Percentiles rank a stretch among this genome's conserved stretches.
Evolutionary conservation across 2,113 vertebrate genomes (phyloP).

Genomic region (Phainopepla nitens): DNA sequence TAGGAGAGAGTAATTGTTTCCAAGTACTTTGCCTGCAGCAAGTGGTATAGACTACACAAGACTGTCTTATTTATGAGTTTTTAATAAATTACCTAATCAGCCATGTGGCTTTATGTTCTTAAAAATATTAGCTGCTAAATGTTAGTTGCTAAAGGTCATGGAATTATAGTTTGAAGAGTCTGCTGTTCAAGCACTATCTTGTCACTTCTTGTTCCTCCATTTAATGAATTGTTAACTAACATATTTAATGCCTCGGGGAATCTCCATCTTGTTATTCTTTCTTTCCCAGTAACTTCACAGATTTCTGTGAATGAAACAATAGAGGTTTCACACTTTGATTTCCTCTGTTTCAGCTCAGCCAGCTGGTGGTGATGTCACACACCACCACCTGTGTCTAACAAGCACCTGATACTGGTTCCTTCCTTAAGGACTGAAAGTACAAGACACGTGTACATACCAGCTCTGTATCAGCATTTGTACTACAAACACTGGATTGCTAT

Average conservation of each 20-base stretch:
- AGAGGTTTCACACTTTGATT: background rate
- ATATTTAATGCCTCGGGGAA: background rate
- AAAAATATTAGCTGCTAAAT: background rate
- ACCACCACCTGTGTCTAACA: background rate
- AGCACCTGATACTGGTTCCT: background rate
- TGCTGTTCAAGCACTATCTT: background rate
- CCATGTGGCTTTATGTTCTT: background rate
- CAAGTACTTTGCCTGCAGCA: background rate
- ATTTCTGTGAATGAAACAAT: constrained; percentile 35
- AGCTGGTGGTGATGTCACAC: constrained; percentile 39
- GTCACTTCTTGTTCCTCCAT: constrained; percentile 15
- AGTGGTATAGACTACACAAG: background rate
- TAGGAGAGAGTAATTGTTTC: background rate
- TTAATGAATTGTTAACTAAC: background rate
- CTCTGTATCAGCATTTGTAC: background rate
- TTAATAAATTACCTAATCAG: background rate
- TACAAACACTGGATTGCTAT: background rate
- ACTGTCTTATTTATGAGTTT: background rate
- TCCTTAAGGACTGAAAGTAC: background rate
- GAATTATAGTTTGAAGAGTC: background rate
- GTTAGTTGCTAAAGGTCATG: constrained; percentile 33
- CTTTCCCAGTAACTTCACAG: background rate
- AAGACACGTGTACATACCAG: background rate
- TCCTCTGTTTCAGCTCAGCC: constrained; percentile 5
- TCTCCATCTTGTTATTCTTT: background rate